Percentiles rank a stretch among this genome's conserved stretches.
Evolutionary conservation across 2,797 vertebrate genomes (phyloP).

Genomic region (Phaenicophaeus curvirostris): DNA sequence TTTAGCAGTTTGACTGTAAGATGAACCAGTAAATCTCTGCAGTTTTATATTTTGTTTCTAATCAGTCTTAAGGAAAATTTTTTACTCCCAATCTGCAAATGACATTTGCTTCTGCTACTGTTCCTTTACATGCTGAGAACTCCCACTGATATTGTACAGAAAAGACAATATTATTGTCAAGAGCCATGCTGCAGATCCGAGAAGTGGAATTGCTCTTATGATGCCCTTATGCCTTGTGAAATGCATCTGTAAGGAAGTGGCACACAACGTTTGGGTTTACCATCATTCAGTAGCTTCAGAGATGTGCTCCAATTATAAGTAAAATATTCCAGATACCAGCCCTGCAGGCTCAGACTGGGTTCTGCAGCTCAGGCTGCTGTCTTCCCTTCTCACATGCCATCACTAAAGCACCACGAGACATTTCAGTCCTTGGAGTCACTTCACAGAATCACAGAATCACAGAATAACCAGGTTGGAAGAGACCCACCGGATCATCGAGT

Average conservation of each 20-base stretch:
- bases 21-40: neutral
- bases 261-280: neutral
- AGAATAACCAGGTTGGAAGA: too few relatives aligned
- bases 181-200: neutral
- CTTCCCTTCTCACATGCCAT: neutral
- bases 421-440: neutral
- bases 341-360: neutral
- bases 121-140: neutral
- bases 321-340: neutral
- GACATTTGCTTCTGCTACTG: neutral
- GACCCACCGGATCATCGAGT: too few relatives aligned
- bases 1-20: neutral
- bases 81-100: neutral
- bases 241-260: neutral
- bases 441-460: too few relatives aligned
- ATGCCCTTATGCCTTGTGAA: neutral
- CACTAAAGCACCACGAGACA: neutral
- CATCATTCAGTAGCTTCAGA: neutral
- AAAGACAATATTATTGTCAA: neutral
- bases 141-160: neutral
- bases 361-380: neutral
- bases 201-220: neutral
- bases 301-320: neutral
- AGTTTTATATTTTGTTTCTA: conserved; percentile 18
- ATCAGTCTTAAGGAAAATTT: neutral